phyloP scores from a whole-genome alignment of 2,797 vertebrate species.

The Helarctos malayanus region DNA sequence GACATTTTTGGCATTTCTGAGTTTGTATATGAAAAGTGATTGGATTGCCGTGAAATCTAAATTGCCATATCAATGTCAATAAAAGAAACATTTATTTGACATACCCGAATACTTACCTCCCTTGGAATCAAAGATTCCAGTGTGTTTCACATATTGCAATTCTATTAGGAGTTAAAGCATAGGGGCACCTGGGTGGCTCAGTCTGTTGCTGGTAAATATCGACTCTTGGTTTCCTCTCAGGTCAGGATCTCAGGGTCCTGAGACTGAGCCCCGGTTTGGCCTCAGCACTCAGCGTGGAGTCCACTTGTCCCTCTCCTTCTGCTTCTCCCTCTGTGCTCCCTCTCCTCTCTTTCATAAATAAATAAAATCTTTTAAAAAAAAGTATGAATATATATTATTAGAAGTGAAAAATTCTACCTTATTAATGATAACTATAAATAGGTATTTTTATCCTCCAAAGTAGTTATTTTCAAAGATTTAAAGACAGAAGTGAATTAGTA shows the following conservation, averaged over 20 bases:
- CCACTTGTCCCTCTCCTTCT: neutral
- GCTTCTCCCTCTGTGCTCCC: neutral
- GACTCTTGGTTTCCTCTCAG: neutral
- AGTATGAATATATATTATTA: neutral
- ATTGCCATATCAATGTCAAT: neutral
- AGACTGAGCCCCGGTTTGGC: neutral
- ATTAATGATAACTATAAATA: neutral
- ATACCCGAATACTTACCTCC: neutral
- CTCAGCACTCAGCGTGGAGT: neutral
- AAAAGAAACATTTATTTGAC: neutral
- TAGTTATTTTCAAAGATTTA: slow-evolving; percentile 22
- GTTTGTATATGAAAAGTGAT: neutral
- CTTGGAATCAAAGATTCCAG: neutral
- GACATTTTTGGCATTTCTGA: neutral
- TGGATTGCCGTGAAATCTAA: neutral
- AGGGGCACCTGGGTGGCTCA: neutral
- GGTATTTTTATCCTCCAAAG: neutral
- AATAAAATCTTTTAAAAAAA: neutral
- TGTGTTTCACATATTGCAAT: neutral
- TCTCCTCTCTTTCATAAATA: neutral
- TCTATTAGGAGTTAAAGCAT: neutral
- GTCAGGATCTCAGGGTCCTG: neutral
- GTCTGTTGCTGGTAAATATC: neutral
- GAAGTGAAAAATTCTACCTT: neutral
- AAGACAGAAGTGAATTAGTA: neutral